Evolutionary conservation across 2,113 vertebrate genomes (phyloP).

Genomic region (Silurus meridionalis): DNA sequence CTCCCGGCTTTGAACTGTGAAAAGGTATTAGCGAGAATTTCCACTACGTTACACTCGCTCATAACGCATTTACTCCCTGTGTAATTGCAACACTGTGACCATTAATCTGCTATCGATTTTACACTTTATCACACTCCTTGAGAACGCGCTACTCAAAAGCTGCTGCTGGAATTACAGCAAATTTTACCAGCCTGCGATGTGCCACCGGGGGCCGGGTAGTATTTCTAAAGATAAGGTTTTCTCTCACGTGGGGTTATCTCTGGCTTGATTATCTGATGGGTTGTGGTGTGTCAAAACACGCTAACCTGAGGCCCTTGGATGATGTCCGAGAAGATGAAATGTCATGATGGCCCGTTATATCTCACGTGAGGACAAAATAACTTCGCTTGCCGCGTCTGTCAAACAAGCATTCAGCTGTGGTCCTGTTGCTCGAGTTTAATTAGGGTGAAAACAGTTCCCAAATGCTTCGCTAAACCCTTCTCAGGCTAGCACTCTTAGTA

Average conservation of each 20-base stretch:
- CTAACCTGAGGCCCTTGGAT: conserved; percentile 17
- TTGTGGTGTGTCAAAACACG: conserved; percentile 17
- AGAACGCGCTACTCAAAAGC: neutral
- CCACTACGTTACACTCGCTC: conserved; percentile 4
- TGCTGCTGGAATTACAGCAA: conserved; percentile 22
- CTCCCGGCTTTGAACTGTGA: conserved; percentile 26
- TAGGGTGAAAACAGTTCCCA: conserved; percentile 51
- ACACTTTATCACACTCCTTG: conserved; percentile 24
- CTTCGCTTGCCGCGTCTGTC: conserved; percentile 31
- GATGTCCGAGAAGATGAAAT: conserved; percentile 42
- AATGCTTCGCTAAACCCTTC: conserved; percentile 46
- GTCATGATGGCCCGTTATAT: conserved; percentile 30
- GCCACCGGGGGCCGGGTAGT: neutral
- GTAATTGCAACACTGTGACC: conserved; percentile 34
- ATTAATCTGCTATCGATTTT: conserved; percentile 41
- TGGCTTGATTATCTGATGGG: conserved; percentile 19
- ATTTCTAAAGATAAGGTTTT: conserved; percentile 23
- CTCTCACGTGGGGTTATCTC: neutral
- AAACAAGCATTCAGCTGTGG: conserved; percentile 40
- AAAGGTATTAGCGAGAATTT: conserved; percentile 25
- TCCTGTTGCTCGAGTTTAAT: conserved; percentile 43
- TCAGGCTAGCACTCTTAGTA: conserved; percentile 27
- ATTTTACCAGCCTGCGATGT: conserved; percentile 22
- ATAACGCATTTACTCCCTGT: conserved; percentile 27
- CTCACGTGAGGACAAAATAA: conserved; percentile 43